A percentile compares a stretch with the other conserved stretches of the same genome.
Conservation (phyloP, 2,113 vertebrate species). For the Mohoua ochrocephala region DNA sequence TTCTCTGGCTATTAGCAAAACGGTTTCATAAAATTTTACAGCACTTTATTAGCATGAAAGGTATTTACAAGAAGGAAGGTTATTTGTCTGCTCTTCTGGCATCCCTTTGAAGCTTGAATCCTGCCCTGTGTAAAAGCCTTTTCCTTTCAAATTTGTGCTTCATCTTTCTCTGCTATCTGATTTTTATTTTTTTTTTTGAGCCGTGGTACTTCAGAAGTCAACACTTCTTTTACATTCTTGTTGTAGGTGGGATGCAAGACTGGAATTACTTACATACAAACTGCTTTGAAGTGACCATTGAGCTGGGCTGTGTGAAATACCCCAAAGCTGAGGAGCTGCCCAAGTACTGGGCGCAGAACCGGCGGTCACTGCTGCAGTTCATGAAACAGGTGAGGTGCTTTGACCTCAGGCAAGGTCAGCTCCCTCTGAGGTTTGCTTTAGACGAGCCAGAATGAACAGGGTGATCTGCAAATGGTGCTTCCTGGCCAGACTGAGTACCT, state of each 20-base stretch:
- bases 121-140: neutral
- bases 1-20: neutral
- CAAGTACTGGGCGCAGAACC: conserved; percentile 89
- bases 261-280: conserved; percentile 98
- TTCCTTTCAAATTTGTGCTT: neutral
- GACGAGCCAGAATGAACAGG: neutral
- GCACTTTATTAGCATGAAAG: neutral
- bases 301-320: conserved; percentile 92
- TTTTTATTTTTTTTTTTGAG: neutral
- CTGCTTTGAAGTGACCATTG: conserved; percentile 98
- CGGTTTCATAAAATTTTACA: neutral
- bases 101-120: neutral
- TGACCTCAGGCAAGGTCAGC: neutral
- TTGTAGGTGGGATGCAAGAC: conserved; percentile 96
- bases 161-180: neutral
- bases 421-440: neutral
- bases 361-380: conserved; percentile 84
- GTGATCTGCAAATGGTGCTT: neutral
- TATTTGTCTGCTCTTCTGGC: neutral
- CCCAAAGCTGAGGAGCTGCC: conserved; percentile 84
- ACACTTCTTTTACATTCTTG: neutral
- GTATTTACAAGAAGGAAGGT: conserved; percentile 14
- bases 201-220: neutral
- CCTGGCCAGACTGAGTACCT: neutral
- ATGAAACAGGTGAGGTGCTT: conserved; percentile 84